phyloP scores from a whole-genome alignment of 2,113 vertebrate genomes.

The Galemys pyrenaicus region DNA sequence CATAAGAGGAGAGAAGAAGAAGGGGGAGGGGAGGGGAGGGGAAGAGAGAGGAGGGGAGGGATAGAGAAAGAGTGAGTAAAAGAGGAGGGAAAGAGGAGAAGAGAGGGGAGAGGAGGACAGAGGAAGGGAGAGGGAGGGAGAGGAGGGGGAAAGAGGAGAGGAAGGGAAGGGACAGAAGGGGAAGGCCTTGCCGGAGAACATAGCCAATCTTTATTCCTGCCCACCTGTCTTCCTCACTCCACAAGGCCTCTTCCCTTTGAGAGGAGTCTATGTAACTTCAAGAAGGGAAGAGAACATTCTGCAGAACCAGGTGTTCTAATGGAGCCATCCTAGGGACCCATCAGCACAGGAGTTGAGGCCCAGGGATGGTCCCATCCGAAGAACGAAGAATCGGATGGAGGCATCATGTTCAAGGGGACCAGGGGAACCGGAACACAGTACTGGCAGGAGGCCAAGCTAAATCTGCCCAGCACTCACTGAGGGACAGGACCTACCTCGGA shows the following conservation, averaged over 20 bases:
- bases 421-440: rapidly evolving
- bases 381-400: neutral
- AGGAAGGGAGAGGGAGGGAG: neutral
- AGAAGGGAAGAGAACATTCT: neutral
- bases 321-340: neutral
- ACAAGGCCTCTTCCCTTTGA: neutral
- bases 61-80: no score
- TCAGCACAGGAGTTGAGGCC: neutral
- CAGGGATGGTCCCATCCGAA: neutral
- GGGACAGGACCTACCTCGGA: slow-evolving; percentile 6
- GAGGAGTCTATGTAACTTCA: neutral
- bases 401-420: neutral
- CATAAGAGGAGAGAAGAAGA: no score
- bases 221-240: neutral
- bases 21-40: neutral
- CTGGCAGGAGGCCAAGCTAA: neutral
- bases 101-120: neutral
- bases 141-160: neutral
- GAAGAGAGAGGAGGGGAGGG: no score
- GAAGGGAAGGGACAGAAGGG: no score
- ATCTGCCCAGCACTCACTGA: neutral
- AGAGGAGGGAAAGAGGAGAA: no score
- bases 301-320: neutral
- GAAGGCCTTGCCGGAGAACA: neutral
- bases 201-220: neutral